Evolutionary conservation across 2,113 vertebrate genomes (phyloP), one percentile per base, ranked within the genome.

Genomic region (Neodon shergylaensis): DNA sequence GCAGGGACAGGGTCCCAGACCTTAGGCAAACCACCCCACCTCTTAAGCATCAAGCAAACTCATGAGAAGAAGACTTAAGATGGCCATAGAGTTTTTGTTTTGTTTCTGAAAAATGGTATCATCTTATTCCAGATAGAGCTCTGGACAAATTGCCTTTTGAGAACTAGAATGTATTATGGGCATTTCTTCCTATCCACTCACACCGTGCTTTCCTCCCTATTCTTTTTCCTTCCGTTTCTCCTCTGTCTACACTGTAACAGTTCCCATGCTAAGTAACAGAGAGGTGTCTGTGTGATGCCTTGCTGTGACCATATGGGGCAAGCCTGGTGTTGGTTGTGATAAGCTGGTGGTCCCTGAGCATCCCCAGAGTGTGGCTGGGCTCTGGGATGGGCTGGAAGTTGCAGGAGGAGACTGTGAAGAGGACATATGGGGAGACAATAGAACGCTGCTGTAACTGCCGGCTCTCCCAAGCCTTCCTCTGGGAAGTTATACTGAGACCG

Each of bases 101-200:
- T 84, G n/a, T 66, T 94, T 73, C 54, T 66, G 17, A 78, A 94
- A 93, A 73, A 78, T 84, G 31, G 22, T 91, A 68, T 78, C 28
- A 86, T 97, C 3, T 89, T 58, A 24, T 82, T 82, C 22, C 36
- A 54, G 44, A 63, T 19, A 36, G 58, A 72, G 73, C 92, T 88
- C 91, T 7, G 61, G 73, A 52, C 10, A 85, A 81, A 61, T n/a
- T 65, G 36, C 7, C 78, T 94, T 92, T 90, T 85, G 61, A 33
- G 58, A 54, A 16, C 39, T 42, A 33, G 26, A 87, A 36, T 52
- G 2, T 61, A 13, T 83, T 44, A 26, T 42, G 22, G 42, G 66
- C 0, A 58, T 92, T 90, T 92, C 42, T 19, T 39, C 42, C n/a
- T 66, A 63, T 86, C 31, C 63, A 52, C 52, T 87, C 44, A 86